phyloP scores from a whole-genome alignment of 2,113 vertebrate genomes.

The Acanthochromis polyacanthus region DNA sequence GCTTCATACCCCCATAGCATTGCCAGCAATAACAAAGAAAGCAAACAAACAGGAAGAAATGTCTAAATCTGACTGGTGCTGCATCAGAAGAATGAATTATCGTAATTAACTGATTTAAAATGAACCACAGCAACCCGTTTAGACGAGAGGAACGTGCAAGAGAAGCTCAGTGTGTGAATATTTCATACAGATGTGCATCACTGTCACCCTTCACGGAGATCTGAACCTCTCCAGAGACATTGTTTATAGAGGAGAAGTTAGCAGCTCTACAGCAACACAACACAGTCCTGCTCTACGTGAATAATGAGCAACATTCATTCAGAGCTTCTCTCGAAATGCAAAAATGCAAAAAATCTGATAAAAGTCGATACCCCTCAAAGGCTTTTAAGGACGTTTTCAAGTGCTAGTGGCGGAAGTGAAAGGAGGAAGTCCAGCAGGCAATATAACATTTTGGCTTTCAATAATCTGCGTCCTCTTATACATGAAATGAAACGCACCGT shows the following conservation, averaged over 20 bases:
- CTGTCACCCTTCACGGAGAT: conserved; percentile 21
- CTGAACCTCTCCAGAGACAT: background rate
- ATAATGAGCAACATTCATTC: background rate
- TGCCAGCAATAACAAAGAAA: too few species aligned
- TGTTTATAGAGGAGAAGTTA: background rate
- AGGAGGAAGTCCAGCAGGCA: background rate
- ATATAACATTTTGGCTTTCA: conserved; percentile 26
- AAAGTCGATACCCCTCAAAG: conserved; percentile 2
- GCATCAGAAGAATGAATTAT: too few species aligned
- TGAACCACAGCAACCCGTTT: background rate
- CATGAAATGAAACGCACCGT: too few species aligned
- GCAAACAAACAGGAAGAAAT: too few species aligned
- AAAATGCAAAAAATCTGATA: background rate
- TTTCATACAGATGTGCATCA: conserved; percentile 32
- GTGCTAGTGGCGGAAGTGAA: too few species aligned
- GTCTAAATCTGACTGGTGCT: too few species aligned
- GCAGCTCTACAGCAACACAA: background rate
- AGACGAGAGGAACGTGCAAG: background rate
- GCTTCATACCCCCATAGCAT: too few species aligned
- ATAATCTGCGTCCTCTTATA: conserved; percentile 11
- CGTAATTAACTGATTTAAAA: background rate
- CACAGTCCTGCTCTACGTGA: background rate
- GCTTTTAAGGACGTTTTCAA: background rate
- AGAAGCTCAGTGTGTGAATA: background rate
- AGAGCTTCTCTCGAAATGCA: background rate